Evolutionary conservation across 1,140 invertebrate genomes (phyloP).

Genomic region (Leptopilina boulardi): DNA sequence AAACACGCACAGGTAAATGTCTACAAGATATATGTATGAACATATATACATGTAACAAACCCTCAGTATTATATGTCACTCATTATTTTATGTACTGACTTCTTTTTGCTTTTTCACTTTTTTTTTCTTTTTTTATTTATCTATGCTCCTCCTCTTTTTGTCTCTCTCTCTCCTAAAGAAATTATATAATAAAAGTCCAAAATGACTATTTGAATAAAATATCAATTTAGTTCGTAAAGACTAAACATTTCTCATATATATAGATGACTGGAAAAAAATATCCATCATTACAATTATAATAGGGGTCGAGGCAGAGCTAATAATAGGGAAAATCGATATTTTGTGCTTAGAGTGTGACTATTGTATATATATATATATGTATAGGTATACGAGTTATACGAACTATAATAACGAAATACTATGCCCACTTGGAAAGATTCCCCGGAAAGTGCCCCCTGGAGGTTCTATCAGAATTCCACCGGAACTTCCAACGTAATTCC

Average conservation of each 20-base stretch:
- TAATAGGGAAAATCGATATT: constrained; percentile 69
- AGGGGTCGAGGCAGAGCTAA: constrained; percentile 63
- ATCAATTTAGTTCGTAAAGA: neutral
- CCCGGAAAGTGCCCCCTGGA: too few species aligned
- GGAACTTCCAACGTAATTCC: too few species aligned
- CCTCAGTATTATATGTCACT: neutral
- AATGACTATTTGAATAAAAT: neutral
- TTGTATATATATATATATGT: neutral
- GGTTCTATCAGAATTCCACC: too few species aligned
- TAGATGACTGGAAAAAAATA: constrained; percentile 1
- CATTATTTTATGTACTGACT: neutral
- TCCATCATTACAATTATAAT: constrained; percentile 56
- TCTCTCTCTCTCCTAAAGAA: too few species aligned
- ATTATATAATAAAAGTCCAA: neutral
- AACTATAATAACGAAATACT: too few species aligned
- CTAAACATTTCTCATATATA: neutral
- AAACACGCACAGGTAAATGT: constrained; percentile 1
- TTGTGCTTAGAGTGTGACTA: constrained; percentile 24
- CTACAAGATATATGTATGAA: neutral
- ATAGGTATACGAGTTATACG: neutral
- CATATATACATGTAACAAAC: neutral
- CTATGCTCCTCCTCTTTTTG: too few species aligned
- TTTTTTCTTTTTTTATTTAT: too few species aligned
- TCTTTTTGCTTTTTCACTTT: neutral
- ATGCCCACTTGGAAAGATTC: too few species aligned